Percentiles rank a stretch among this genome's conserved stretches.
These are phyloP conservation scores for Lasioglossum villosulum DNA, from an alignment of 2,888 invertebrate species.

Conservation along the genomic window DNA sequence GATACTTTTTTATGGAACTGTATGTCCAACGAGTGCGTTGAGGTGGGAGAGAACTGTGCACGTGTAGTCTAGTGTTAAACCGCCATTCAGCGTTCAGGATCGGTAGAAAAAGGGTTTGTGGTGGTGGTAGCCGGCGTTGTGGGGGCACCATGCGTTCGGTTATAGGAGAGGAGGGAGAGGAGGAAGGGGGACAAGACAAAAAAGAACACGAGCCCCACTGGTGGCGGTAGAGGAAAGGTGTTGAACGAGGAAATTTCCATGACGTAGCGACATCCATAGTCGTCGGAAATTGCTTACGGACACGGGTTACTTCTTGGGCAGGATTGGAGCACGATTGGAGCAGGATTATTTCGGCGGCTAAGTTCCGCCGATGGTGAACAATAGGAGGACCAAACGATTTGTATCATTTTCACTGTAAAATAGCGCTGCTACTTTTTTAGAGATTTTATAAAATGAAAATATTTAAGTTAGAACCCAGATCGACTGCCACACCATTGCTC, in stretches of 20 bases:
- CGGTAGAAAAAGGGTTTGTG: slow-evolving; percentile 18
- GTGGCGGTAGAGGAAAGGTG: slow-evolving; percentile 62
- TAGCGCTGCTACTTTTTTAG: neutral
- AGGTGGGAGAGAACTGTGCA: slow-evolving; percentile 17
- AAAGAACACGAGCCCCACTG: slow-evolving; percentile 34
- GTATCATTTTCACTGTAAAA: neutral
- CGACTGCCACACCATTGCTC: too few species aligned
- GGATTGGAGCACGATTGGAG: slow-evolving; percentile 41
- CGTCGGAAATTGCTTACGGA: slow-evolving; percentile 50
- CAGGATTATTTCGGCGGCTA: neutral
- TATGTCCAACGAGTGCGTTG: neutral
- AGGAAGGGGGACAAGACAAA: slow-evolving; percentile 42
- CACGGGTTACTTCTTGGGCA: slow-evolving; percentile 44
- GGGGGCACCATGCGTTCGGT: slow-evolving; percentile 1
- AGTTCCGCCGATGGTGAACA: neutral
- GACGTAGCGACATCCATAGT: slow-evolving; percentile 58
- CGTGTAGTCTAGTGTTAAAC: neutral
- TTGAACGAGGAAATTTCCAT: slow-evolving; percentile 74
- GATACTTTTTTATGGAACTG: neutral
- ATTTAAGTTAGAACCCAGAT: too few species aligned
- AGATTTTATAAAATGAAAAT: neutral
- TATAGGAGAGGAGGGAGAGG: slow-evolving; percentile 11
- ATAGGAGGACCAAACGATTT: neutral
- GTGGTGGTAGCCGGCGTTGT: neutral
- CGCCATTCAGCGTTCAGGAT: slow-evolving; percentile 6